Evolutionary conservation across 2,113 vertebrate species (phyloP).

Genomic region (Neogale vison): DNA sequence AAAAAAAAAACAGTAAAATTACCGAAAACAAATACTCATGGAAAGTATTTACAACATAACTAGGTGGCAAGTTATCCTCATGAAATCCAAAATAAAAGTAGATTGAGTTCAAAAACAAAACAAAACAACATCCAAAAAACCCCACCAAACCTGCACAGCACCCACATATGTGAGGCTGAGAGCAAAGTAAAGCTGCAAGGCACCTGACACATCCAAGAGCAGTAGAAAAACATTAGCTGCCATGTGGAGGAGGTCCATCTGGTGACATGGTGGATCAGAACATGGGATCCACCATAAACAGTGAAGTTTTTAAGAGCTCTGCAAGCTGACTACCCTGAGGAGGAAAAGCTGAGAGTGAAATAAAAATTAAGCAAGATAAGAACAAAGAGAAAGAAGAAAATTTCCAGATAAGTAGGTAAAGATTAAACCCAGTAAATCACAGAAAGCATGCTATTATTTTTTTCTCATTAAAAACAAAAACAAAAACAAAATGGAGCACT

Average conservation of each 20-base stretch:
- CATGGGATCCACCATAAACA: neutral
- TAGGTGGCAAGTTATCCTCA: rapidly evolving
- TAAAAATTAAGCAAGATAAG: neutral
- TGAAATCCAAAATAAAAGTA: neutral
- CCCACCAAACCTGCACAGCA: no score
- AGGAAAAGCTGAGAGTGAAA: neutral
- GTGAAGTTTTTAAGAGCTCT: neutral
- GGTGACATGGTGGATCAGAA: neutral
- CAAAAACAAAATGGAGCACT: neutral
- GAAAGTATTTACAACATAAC: neutral
- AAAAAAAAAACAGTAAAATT: neutral
- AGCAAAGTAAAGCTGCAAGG: neutral
- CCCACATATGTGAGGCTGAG: rapidly evolving
- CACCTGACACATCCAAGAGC: neutral
- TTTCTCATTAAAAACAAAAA: neutral
- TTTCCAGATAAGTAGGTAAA: neutral
- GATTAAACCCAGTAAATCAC: neutral
- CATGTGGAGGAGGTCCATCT: neutral
- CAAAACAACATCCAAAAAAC: neutral
- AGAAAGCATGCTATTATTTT: neutral
- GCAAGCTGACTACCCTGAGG: neutral
- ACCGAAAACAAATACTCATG: neutral
- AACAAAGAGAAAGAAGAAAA: neutral
- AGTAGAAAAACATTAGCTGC: neutral
- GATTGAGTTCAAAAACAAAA: neutral